phyloP scores from a whole-genome alignment of 2,888 invertebrate genomes.

The Microctonus aethiopoides region DNA sequence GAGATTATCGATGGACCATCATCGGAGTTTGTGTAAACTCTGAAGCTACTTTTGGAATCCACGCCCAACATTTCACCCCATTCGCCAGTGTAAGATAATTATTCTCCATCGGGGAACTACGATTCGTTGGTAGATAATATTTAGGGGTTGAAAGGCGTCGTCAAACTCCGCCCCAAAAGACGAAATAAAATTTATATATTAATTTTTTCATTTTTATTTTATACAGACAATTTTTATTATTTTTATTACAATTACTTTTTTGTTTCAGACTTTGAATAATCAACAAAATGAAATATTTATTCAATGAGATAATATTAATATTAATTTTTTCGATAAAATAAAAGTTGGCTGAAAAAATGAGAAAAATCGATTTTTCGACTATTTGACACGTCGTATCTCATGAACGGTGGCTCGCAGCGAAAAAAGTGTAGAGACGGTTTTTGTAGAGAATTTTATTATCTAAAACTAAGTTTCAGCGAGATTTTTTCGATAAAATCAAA shows the following conservation, averaged over 20 bases:
- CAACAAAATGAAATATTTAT: too few relatives aligned
- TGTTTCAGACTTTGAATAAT: too few relatives aligned
- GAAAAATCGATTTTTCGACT: too few relatives aligned
- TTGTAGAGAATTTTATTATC: too few relatives aligned
- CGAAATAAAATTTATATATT: background rate
- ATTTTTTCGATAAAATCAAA: too few relatives aligned
- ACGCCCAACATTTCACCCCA: background rate
- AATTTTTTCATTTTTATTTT: background rate
- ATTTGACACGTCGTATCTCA: too few relatives aligned
- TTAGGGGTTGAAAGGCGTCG: background rate
- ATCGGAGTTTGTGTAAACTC: background rate
- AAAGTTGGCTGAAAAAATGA: too few relatives aligned
- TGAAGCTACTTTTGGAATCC: background rate
- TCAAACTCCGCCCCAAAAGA: background rate
- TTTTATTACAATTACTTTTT: background rate
- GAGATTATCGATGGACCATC: conserved; percentile 21
- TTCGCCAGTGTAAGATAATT: background rate
- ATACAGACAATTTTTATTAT: background rate
- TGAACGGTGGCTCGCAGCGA: too few relatives aligned
- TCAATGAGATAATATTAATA: too few relatives aligned
- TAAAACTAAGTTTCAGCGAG: too few relatives aligned
- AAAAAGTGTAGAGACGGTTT: too few relatives aligned
- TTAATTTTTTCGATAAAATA: too few relatives aligned
- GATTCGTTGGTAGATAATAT: background rate
- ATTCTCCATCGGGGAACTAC: background rate